phyloP scores from a whole-genome alignment of 2,888 invertebrate genomes.

The Drosophila mimica region DNA sequence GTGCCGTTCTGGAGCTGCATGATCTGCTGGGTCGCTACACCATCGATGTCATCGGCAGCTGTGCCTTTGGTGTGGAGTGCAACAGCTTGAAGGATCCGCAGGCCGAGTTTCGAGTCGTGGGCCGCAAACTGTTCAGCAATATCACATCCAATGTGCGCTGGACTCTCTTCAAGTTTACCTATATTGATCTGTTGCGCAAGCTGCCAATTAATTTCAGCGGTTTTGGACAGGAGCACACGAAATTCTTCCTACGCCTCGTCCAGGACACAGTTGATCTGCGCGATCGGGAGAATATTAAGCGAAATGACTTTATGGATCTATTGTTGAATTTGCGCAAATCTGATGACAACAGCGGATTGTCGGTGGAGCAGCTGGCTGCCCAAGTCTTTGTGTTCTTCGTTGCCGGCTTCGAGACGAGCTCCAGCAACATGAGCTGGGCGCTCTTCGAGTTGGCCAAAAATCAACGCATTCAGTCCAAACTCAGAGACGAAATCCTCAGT shows the following conservation, averaged over 20 bases:
- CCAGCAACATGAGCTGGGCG: constrained; percentile 85
- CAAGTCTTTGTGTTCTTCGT: constrained; percentile 86
- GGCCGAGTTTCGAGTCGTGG: constrained; percentile 79
- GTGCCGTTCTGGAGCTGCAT: constrained; percentile 82
- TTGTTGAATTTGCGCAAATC: constrained; percentile 70
- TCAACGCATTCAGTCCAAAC: constrained; percentile 84
- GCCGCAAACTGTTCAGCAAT: constrained; percentile 36
- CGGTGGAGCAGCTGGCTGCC: constrained; percentile 85
- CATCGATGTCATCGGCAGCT: constrained; percentile 86
- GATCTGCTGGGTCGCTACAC: constrained; percentile 85
- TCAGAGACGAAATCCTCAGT: constrained; percentile 84
- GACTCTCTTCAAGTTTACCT: constrained; percentile 58
- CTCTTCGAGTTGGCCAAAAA: constrained; percentile 86
- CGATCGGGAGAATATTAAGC: constrained; percentile 62
- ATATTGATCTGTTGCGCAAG: constrained; percentile 9
- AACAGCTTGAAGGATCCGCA: constrained; percentile 84
- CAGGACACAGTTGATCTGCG: constrained; percentile 65
- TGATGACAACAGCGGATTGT: constrained; percentile 67
- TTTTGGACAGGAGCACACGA: not conserved
- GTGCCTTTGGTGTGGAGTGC: constrained; percentile 85
- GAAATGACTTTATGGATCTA: constrained; percentile 77
- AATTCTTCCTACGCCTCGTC: constrained; percentile 67
- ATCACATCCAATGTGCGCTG: constrained; percentile 38
- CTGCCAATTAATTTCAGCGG: constrained; percentile 12
- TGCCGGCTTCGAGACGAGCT: constrained; percentile 87